phyloP scores from a whole-genome alignment of 2,113 vertebrate genomes.

The Dermatemys mawii region DNA sequence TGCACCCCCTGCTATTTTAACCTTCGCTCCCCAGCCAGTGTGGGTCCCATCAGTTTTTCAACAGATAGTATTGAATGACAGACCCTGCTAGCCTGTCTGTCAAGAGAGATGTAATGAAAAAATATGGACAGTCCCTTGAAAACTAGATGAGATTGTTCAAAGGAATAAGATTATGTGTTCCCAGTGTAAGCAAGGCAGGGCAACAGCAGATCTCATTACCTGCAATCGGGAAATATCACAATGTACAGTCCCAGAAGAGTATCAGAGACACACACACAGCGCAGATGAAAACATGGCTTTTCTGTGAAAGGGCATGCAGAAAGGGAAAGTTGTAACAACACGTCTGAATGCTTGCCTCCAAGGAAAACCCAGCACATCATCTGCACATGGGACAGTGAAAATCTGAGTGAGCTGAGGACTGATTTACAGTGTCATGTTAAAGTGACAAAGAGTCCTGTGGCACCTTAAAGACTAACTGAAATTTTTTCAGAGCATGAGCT shows the following conservation, averaged over 20 bases:
- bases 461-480: too few relatives aligned
- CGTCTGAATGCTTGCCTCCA: background rate
- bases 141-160: background rate
- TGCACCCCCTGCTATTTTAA: background rate
- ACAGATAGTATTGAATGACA: background rate
- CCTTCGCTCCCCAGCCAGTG: accelerated
- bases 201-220: background rate
- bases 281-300: accelerated
- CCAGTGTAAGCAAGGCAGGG: background rate
- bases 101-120: background rate
- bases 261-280: accelerated
- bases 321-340: background rate
- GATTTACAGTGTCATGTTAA: background rate
- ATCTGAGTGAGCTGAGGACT: background rate
- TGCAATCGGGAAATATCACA: background rate
- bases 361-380: background rate
- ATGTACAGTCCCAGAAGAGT: accelerated
- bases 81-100: background rate
- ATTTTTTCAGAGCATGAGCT: too few relatives aligned
- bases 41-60: background rate
- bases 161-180: background rate
- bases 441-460: too few relatives aligned
- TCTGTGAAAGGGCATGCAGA: background rate
- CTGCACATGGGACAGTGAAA: background rate
- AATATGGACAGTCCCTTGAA: background rate